These are phyloP conservation scores for Cheilosia pagana DNA, from an alignment of 2,888 invertebrate species.

Conservation along the genomic window DNA sequence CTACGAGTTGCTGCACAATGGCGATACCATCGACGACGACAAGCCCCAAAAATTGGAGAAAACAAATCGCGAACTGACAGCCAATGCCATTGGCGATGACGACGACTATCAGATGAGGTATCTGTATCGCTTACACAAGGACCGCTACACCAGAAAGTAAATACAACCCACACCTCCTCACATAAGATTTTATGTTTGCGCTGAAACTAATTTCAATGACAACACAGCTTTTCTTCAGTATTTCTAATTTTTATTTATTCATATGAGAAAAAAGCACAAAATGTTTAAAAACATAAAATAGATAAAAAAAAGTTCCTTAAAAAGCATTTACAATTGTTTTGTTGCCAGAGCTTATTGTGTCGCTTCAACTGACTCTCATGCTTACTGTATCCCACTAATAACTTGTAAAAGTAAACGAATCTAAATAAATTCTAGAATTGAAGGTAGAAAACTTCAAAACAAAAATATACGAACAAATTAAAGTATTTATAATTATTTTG, in stretches of 20 bases:
- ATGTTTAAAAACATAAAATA: constrained; percentile 42
- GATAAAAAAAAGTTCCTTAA: constrained; percentile 66
- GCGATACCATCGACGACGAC: constrained; percentile 63
- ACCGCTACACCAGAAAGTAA: constrained; percentile 77
- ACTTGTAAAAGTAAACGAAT: constrained; percentile 60
- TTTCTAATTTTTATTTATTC: constrained; percentile 1
- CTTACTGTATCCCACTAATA: constrained; percentile 24
- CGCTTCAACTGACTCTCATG: constrained; percentile 6
- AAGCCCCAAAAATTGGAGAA: constrained; percentile 66
- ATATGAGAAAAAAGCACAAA: constrained; percentile 47
- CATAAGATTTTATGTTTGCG: neutral
- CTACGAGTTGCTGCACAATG: constrained; percentile 73
- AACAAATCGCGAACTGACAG: constrained; percentile 61
- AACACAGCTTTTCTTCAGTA: neutral
- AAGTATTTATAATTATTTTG: constrained; percentile 45
- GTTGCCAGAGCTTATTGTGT: constrained; percentile 37
- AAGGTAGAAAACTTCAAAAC: constrained; percentile 51
- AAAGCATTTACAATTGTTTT: constrained; percentile 39
- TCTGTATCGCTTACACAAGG: constrained; percentile 81
- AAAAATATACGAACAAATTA: constrained; percentile 51
- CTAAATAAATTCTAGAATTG: constrained; percentile 43
- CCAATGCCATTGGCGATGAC: constrained; percentile 74
- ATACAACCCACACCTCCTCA: constrained; percentile 15
- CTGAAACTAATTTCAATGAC: neutral
- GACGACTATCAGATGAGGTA: constrained; percentile 80